phyloP scores from a whole-genome alignment of 2,888 invertebrate genomes.

The Andrena dorsata region DNA sequence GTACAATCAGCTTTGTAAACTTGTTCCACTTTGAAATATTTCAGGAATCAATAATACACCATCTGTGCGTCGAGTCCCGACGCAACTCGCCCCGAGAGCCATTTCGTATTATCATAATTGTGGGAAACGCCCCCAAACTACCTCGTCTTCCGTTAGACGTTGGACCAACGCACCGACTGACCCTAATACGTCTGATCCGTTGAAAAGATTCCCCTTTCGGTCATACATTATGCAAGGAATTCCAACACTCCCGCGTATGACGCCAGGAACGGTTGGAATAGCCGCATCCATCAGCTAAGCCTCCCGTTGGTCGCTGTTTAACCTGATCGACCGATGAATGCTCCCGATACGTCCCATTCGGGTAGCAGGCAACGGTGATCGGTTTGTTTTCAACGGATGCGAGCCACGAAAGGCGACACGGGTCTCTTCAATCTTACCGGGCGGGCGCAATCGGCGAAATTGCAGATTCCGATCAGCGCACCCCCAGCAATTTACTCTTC shows the following conservation, averaged over 20 bases:
- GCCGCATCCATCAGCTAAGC: constrained; percentile 37
- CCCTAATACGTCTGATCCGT: constrained; percentile 20
- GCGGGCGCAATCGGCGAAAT: constrained; percentile 59
- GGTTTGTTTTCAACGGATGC: constrained; percentile 46
- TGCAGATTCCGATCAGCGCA: constrained; percentile 59
- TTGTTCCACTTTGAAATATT: not conserved
- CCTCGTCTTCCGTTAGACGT: constrained; percentile 27
- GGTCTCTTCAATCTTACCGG: constrained; percentile 45
- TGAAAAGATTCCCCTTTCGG: not conserved
- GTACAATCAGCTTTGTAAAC: not conserved
- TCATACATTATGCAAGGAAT: constrained; percentile 61
- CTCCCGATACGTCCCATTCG: constrained; percentile 5
- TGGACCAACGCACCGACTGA: constrained; percentile 31
- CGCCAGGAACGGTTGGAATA: constrained; percentile 16
- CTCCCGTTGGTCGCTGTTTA: constrained; percentile 25
- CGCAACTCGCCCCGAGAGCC: not conserved
- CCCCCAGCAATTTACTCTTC: constrained; percentile 55
- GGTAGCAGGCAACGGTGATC: not conserved
- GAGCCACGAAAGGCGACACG: constrained; percentile 35
- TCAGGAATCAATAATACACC: not conserved
- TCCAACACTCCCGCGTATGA: constrained; percentile 45
- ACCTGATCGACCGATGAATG: constrained; percentile 42
- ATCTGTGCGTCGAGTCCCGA: not conserved
- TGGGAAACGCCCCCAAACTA: constrained; percentile 35
- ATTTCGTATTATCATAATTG: constrained; percentile 60